Percentiles rank a stretch among this genome's conserved stretches.
Evolutionary conservation across 2,888 invertebrate genomes (phyloP).

Genomic region (Lepetodrilus schrolli): DNA sequence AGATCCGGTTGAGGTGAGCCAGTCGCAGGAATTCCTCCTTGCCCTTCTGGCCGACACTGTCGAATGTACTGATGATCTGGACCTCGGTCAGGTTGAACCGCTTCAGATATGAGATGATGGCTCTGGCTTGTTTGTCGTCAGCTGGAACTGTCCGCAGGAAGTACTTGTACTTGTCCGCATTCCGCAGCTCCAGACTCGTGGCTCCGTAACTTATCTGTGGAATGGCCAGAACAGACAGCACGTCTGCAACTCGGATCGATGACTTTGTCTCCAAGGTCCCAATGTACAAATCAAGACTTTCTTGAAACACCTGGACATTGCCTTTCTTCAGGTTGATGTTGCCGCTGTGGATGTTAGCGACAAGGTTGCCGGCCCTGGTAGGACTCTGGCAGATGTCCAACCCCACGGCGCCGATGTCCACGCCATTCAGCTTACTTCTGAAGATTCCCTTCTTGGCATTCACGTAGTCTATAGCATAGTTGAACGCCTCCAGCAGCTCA

Average conservation of each 20-base stretch:
- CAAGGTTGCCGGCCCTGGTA: slow-evolving; percentile 65
- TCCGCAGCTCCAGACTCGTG: slow-evolving; percentile 57
- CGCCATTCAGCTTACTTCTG: slow-evolving; percentile 47
- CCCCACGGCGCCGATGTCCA: slow-evolving; percentile 63
- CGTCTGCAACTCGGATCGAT: slow-evolving; percentile 64
- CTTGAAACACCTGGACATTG: slow-evolving; percentile 48
- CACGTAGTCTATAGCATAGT: slow-evolving; percentile 68
- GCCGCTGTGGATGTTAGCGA: slow-evolving; percentile 69
- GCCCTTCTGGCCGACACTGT: slow-evolving; percentile 61
- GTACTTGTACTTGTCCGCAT: slow-evolving; percentile 59
- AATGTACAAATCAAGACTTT: slow-evolving; percentile 56
- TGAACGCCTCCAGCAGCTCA: slow-evolving; percentile 70
- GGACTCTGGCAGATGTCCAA: slow-evolving; percentile 70
- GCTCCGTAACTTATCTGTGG: slow-evolving; percentile 72
- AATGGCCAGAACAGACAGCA: slow-evolving; percentile 61
- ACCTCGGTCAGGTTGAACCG: slow-evolving; percentile 74
- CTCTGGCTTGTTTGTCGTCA: slow-evolving; percentile 70
- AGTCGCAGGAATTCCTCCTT: slow-evolving; percentile 64
- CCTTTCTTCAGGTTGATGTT: slow-evolving; percentile 50
- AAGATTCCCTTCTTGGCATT: slow-evolving; percentile 67
- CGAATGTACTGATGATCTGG: slow-evolving; percentile 69
- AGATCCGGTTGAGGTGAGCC: slow-evolving; percentile 65
- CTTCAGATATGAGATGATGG: slow-evolving; percentile 74
- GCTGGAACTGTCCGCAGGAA: slow-evolving; percentile 70
- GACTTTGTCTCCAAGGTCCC: slow-evolving; percentile 66